A percentile compares a stretch with the other conserved stretches of the same genome.
phyloP scores from a whole-genome alignment of 35 echinoderm and acorn worm genomes.

The Heliocidaris tuberculata region DNA sequence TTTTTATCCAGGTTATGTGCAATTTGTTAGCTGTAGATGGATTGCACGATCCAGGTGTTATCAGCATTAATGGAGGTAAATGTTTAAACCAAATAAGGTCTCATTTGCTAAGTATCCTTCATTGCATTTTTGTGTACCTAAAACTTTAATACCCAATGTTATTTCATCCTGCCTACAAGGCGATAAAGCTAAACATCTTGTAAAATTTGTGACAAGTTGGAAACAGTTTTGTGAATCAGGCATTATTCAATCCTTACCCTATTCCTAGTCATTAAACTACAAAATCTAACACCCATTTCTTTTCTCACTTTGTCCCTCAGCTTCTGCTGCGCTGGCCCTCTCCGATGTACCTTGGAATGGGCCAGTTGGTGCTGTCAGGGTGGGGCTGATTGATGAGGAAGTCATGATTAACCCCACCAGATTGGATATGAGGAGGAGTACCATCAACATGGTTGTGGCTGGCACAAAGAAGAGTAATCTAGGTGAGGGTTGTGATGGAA shows the following conservation, averaged over 20 bases:
- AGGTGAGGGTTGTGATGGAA: constrained; percentile 60
- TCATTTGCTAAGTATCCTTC: background rate
- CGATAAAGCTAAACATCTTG: too few relatives aligned
- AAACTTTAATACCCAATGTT: too few relatives aligned
- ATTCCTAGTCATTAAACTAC: background rate
- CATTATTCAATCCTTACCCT: background rate
- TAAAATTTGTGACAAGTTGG: background rate
- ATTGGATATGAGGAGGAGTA: constrained; percentile 75
- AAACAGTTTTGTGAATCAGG: background rate
- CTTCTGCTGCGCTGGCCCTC: constrained; percentile 84
- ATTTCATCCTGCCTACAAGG: too few relatives aligned
- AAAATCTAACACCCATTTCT: background rate
- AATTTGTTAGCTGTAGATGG: constrained; percentile 95
- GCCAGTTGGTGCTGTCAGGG: constrained; percentile 93
- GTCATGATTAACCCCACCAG: constrained; percentile 92
- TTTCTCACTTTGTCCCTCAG: constrained; percentile 40
- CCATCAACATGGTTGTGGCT: constrained; percentile 86
- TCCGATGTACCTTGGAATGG: constrained; percentile 98
- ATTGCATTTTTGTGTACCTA: background rate
- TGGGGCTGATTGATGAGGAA: constrained; percentile 88
- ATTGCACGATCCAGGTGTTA: constrained; percentile 79
- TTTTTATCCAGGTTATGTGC: constrained; percentile 76
- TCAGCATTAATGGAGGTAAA: constrained; percentile 92
- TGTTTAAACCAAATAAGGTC: background rate
- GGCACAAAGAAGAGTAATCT: constrained; percentile 90